Conservation (phyloP, 1,140 invertebrate genomes). For the Pinna nobilis region DNA sequence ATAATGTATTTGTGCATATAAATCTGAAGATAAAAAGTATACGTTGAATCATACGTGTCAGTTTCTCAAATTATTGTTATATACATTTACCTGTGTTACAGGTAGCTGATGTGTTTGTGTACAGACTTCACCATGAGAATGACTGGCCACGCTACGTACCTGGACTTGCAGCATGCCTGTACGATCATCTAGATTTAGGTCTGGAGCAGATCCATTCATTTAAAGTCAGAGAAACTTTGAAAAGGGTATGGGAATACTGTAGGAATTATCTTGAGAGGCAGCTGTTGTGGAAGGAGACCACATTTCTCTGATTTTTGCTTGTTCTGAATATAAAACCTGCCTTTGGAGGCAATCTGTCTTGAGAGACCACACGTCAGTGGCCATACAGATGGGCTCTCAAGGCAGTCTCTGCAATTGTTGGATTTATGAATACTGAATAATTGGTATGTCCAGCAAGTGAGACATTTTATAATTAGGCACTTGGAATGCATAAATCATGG, state of each 20-base stretch:
- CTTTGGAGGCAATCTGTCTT: no score
- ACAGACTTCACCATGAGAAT: constrained; percentile 41
- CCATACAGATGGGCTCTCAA: no score
- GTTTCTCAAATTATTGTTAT: constrained; percentile 11
- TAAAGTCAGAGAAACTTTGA: constrained; percentile 43
- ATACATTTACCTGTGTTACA: constrained; percentile 24
- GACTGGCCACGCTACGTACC: constrained; percentile 58
- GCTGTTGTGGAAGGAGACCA: neutral
- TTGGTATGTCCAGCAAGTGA: no score
- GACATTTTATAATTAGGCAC: no score
- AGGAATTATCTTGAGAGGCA: neutral
- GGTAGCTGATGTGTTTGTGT: constrained; percentile 61
- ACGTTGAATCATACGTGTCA: no score
- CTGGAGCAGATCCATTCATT: constrained; percentile 45
- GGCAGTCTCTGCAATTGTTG: no score
- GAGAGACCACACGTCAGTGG: no score
- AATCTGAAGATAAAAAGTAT: no score
- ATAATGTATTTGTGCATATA: no score
- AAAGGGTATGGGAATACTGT: constrained; percentile 40
- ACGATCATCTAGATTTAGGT: constrained; percentile 44
- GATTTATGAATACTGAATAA: no score
- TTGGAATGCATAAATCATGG: no score
- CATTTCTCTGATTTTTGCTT: neutral
- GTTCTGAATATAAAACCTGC: no score
- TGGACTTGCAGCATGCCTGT: constrained; percentile 43